Conservation (phyloP, 2,888 invertebrate genomes). For the Drosophila demipolita region DNA sequence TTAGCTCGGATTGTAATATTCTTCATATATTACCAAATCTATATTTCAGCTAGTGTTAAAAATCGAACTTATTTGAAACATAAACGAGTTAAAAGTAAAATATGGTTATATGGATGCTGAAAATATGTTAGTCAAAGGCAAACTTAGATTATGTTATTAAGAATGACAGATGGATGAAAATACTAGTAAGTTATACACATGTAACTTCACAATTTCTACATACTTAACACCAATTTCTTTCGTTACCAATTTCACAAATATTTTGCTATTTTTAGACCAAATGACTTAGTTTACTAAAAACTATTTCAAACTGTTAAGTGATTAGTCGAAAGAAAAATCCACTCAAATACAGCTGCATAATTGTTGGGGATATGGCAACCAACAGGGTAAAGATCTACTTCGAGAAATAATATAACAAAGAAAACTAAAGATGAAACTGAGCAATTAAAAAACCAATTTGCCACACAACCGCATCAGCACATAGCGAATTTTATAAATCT, state of each 20-base stretch:
- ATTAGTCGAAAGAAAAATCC: constrained; percentile 15
- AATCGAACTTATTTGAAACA: background rate
- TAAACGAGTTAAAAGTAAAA: background rate
- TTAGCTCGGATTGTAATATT: background rate
- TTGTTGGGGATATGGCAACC: constrained; percentile 20
- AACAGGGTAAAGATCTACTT: constrained; percentile 22
- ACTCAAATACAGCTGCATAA: constrained; percentile 32
- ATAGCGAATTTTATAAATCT: constrained; percentile 53
- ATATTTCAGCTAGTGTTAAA: background rate
- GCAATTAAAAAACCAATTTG: constrained; percentile 71
- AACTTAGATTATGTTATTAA: background rate
- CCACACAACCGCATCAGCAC: constrained; percentile 48
- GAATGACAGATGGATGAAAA: background rate
- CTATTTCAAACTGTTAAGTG: background rate
- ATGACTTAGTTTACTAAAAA: constrained; percentile 7
- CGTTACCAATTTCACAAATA: background rate
- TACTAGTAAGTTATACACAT: background rate
- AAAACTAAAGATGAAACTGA: constrained; percentile 38
- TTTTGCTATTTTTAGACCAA: background rate
- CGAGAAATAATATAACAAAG: background rate
- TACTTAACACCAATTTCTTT: background rate
- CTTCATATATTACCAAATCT: background rate
- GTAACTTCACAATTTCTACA: background rate
- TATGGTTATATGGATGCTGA: background rate
- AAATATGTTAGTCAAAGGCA: background rate